Percentiles rank a stretch among this genome's conserved stretches.
Conservation (phyloP, 2,113 vertebrate species). For the Dipodomys stephensi region DNA sequence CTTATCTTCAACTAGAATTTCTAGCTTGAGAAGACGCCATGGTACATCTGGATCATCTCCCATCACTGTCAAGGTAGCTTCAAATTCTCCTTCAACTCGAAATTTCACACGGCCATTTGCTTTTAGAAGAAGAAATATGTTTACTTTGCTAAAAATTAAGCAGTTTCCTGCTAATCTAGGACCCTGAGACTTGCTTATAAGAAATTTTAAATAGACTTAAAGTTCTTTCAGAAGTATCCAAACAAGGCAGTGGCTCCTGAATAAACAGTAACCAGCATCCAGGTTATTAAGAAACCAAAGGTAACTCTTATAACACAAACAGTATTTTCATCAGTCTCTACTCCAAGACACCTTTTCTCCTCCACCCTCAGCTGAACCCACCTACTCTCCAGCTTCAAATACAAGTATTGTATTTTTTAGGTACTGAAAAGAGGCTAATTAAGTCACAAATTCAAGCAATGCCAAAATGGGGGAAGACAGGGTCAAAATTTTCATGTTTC, state of each 20-base stretch:
- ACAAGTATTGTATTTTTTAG: slow-evolving; percentile 1
- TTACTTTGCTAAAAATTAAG: slow-evolving; percentile 48
- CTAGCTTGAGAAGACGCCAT: slow-evolving; percentile 97
- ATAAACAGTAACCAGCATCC: slow-evolving; percentile 21
- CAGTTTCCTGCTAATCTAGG: slow-evolving; percentile 46
- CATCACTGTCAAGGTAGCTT: slow-evolving; percentile 99
- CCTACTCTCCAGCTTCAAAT: slow-evolving; percentile 18
- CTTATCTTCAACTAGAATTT: slow-evolving; percentile 98
- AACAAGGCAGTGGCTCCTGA: slow-evolving; percentile 13
- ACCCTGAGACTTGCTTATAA: slow-evolving; percentile 38
- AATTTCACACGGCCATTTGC: slow-evolving; percentile 99
- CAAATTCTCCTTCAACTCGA: slow-evolving; percentile 98
- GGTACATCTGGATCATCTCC: slow-evolving; percentile 99
- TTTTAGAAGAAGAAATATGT: slow-evolving; percentile 79
- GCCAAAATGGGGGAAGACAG: neutral
- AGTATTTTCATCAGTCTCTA: slow-evolving; percentile 42
- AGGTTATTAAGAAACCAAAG: slow-evolving; percentile 52
- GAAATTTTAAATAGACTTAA: slow-evolving; percentile 46
- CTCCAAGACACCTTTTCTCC: neutral
- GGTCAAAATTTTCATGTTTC: slow-evolving; percentile 43
- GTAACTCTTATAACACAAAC: slow-evolving; percentile 36
- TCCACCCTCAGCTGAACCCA: neutral
- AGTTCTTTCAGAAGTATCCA: slow-evolving; percentile 4
- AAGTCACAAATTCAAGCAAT: slow-evolving; percentile 15
- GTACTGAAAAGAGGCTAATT: neutral